Base-by-base conservation (phyloP, 2,888 invertebrate genomes). In the Entomobrya proxima region DNA sequence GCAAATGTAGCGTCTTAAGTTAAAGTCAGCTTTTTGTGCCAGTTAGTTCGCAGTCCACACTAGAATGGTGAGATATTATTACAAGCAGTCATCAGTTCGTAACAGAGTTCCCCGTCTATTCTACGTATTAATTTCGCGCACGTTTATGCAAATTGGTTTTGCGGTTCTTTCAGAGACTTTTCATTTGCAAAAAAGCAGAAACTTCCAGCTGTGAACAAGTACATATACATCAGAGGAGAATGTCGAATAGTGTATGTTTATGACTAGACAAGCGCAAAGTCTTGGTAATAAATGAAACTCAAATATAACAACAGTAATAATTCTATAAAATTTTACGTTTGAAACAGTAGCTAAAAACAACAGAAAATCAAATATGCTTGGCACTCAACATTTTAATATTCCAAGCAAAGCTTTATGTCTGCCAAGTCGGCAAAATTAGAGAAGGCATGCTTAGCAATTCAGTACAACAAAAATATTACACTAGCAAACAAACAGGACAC, bases 131-230 rank as follows among this genome's bases (percentile, higher is more conserved):
- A 83, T 83, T 83, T 76, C 52, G 52, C 40, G 67, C 83, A 83
- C 76, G 83, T 83, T 83, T 83, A 83, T 83, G 76, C 67, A 83
- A 76, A 83, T 76, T 52, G 64, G 52, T 24, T 58, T 44, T 15
- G 67, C 76, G 83, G 76, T 83, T 76, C 67, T 52, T 50, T 81
- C 32, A 55, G 58, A 72, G 72, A 58, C 67, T 50, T 32, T 58
- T 30, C 13, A 13, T n/a, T 61, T 44, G 58, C 72, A 61, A 18
- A 9, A 30, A 55, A n/a, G 18, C 5, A 21, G 37, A 52, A 67
- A 52, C 18, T 61, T 81, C 81, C 81, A 81, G 81, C 81, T 81
- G 81, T 72, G 81, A 47, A 35, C 69, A 50, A 67, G 7, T 67
- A 6, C 35, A n/a, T 67, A 5, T 35, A 32, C 35, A n/a, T 32